phyloP scores from a whole-genome alignment of 2,797 vertebrate species.

The Ctenochaetus hawaiiensis region DNA sequence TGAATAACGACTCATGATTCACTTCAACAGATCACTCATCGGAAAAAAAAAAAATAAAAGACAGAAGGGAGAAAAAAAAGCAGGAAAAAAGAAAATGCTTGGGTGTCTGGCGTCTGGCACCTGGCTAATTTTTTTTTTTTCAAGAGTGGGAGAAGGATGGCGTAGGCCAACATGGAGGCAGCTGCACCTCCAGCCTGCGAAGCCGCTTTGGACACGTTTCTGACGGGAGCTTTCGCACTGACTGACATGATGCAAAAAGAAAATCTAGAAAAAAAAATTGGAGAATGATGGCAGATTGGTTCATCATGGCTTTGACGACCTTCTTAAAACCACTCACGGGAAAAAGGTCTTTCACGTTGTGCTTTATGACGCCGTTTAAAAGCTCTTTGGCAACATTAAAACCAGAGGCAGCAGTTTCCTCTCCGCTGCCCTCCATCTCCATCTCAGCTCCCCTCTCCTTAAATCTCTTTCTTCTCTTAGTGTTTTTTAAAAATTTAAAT shows the following conservation, averaged over 20 bases:
- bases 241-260: conserved; percentile 38
- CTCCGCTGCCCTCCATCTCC: conserved; percentile 17
- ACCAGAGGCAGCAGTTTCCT: conserved; percentile 28
- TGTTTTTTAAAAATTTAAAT: conserved; percentile 27
- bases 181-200: conserved; percentile 16
- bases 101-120: conserved; percentile 5
- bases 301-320: conserved; percentile 41
- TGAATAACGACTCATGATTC: conserved; percentile 56
- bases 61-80: neutral
- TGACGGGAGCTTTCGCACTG: conserved; percentile 31
- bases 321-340: conserved; percentile 45
- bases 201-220: conserved; percentile 38
- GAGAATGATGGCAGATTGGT: conserved; percentile 21
- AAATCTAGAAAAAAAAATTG: conserved; percentile 9
- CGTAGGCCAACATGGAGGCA: conserved; percentile 21
- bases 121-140: conserved; percentile 1
- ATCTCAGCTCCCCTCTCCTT: conserved; percentile 32
- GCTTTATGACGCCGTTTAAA: conserved; percentile 54
- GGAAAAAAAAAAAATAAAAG: neutral
- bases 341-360: conserved; percentile 36
- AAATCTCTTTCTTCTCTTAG: conserved; percentile 24
- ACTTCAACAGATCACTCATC: conserved; percentile 44
- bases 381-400: conserved; percentile 50
- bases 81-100: neutral
- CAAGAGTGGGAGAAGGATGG: conserved; percentile 16